These are phyloP conservation scores for Drosophila pseudotalamancana DNA, from an alignment of 2,888 invertebrate species.

Conservation along the genomic window DNA sequence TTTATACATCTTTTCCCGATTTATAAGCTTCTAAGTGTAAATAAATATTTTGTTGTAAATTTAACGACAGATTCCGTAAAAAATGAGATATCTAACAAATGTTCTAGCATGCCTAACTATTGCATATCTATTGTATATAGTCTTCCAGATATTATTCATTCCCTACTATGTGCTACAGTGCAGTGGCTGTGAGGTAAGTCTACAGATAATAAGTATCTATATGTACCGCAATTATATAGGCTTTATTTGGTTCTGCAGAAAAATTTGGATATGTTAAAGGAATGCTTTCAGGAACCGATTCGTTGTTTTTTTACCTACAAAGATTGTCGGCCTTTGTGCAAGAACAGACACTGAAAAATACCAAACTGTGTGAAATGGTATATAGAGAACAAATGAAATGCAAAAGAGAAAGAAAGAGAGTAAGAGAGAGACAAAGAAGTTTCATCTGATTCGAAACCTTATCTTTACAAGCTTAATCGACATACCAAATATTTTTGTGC, in stretches of 20 bases:
- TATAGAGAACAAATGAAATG: no score
- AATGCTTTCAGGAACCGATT: constrained; percentile 1
- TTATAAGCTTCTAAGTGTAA: not conserved
- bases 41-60: not conserved
- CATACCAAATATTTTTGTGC: not conserved
- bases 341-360: not conserved
- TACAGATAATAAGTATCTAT: no score
- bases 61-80: not conserved
- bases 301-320: not conserved
- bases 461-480: not conserved
- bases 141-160: not conserved
- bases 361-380: no score
- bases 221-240: not conserved
- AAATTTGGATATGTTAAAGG: not conserved
- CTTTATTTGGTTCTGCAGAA: not conserved
- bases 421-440: not conserved
- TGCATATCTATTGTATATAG: not conserved
- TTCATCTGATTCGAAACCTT: not conserved
- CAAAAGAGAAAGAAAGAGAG: no score
- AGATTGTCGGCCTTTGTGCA: not conserved
- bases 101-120: not conserved
- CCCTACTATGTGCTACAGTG: constrained; percentile 1
- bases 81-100: not conserved
- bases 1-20: not conserved
- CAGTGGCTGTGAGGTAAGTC: constrained; percentile 13